Percentiles rank a stretch among this genome's conserved stretches.
phyloP scores from a whole-genome alignment of 2,797 vertebrate genomes.

The Tapirus indicus region DNA sequence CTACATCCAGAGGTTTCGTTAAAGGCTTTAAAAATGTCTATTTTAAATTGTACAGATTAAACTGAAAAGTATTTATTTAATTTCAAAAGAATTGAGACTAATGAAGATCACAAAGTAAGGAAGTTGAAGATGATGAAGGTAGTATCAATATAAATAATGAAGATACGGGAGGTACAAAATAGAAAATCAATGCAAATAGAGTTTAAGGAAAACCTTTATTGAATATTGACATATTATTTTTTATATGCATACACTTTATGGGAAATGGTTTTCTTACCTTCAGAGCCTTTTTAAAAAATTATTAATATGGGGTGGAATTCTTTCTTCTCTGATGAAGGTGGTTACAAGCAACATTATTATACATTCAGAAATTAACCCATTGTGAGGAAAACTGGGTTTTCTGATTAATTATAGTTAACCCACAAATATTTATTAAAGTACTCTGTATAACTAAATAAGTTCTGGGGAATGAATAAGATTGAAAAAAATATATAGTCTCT shows the following conservation, averaged over 20 bases:
- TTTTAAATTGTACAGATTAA: constrained; percentile 43
- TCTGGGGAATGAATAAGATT: background rate
- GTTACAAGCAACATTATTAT: background rate
- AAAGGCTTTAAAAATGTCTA: background rate
- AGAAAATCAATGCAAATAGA: background rate
- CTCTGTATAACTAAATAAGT: background rate
- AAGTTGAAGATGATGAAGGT: constrained; percentile 13
- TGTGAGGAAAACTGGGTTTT: constrained; percentile 34
- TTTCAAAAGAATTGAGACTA: constrained; percentile 24
- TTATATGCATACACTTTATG: background rate
- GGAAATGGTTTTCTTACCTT: background rate
- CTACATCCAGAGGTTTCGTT: background rate
- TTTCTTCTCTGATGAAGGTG: background rate
- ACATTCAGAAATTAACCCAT: background rate
- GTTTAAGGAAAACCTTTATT: background rate
- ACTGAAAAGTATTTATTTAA: constrained; percentile 24
- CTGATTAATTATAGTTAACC: background rate
- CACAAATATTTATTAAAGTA: constrained; percentile 12
- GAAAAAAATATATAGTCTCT: constrained; percentile 28
- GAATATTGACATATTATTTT: background rate
- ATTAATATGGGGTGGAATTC: constrained; percentile 17
- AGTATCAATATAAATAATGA: background rate
- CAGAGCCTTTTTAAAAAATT: background rate
- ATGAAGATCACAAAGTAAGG: background rate
- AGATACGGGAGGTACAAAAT: background rate